Base-by-base conservation (phyloP, 2,797 vertebrate species). In the Leontocebus nigricollis region DNA sequence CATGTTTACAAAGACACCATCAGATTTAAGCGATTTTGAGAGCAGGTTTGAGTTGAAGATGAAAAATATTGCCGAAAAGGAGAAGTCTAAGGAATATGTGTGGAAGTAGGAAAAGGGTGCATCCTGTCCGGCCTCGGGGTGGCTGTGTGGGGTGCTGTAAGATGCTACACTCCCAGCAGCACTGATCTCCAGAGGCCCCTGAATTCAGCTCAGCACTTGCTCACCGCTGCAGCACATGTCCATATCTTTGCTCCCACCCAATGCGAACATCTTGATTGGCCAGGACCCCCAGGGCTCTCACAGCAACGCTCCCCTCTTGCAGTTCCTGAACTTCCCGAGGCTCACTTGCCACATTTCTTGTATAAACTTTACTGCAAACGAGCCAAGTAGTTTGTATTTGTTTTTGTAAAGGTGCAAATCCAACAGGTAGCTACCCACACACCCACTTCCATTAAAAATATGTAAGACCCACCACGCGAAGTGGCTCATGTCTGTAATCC, bases 1-100 rank as follows among this genome's bases (percentile, higher is more conserved):
- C 3, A 8, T 92, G 83, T 88, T 96, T 96, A 95, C 82, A 61
- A 36, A 88, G 93, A 50, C 48, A n/a, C 44, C 9, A 44, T 52
- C 30, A 57, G 81, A 81, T 72, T 72, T 86, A 57, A 90, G 82
- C 19, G 76, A 79, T 50, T 72, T 26, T 61, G 19, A 36, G 81
- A 80, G 52, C 20, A 87, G 46, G 10, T 93, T 39, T 61, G 83
- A 81, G 55, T 20, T 9, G 57, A 86, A 79, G 83, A 88, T 46
- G 36, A 84, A 33, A 81, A 52, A 33, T 64, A 41, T 30, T 59
- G 59, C 48, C 44, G 39, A 73, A 67, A 77, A 85, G 48, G 15
- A 81, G 64, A 57, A 10, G 41, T n/a, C 57, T 64, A 90, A 55
- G 79, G 88, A 79, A 41, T 52, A 41, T 7, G n/a, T 14, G 27